Conservation (phyloP, 1,140 invertebrate species). For the Pentalonia nigronervosa region DNA sequence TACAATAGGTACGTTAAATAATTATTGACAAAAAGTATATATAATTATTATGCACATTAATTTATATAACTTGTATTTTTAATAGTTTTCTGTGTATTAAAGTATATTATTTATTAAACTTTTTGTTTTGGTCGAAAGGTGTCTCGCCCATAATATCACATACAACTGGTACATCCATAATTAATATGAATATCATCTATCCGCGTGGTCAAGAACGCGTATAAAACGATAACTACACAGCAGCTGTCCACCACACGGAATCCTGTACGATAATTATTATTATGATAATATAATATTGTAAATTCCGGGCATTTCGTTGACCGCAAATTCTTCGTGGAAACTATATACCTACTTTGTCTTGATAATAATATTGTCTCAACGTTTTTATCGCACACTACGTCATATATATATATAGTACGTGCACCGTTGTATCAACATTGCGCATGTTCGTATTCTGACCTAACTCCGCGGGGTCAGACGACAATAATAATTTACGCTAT, state of each 20-base stretch:
- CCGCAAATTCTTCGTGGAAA: background rate
- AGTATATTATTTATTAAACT: no score
- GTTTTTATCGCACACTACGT: background rate
- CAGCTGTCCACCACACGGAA: background rate
- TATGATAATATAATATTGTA: background rate
- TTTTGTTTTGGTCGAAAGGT: no score
- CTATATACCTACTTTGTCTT: no score
- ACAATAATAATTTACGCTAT: background rate
- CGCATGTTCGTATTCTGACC: background rate
- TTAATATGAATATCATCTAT: background rate
- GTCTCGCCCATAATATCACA: no score
- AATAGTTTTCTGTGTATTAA: no score
- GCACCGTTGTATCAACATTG: background rate
- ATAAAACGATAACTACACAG: background rate
- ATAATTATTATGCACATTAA: no score
- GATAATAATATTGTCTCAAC: background rate
- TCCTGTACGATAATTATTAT: background rate
- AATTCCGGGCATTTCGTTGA: background rate
- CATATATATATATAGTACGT: background rate
- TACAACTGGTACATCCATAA: background rate
- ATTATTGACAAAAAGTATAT: no score
- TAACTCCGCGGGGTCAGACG: background rate
- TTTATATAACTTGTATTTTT: no score
- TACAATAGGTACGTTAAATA: no score
- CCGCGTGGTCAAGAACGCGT: background rate